Percentiles rank a stretch among this genome's conserved stretches.
Conservation (phyloP, 2,888 invertebrate species). For the Parnassius smintheus region DNA sequence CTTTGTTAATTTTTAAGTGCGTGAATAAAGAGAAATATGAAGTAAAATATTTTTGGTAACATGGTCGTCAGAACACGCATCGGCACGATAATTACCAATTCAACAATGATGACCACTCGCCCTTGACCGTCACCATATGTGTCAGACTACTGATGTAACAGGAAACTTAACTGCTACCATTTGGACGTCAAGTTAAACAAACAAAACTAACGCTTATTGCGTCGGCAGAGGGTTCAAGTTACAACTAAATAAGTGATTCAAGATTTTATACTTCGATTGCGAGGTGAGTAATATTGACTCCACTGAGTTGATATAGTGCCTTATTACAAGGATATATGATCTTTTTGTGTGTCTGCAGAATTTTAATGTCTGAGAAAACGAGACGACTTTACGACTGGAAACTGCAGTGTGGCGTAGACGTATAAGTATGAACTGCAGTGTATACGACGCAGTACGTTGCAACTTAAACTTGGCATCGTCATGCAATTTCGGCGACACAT, state of each 20-base stretch:
- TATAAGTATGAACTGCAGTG: no score
- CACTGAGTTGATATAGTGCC: not conserved
- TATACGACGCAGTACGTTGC: not conserved
- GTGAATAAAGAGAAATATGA: no score
- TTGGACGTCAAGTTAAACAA: not conserved
- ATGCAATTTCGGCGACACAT: conserved; percentile 5
- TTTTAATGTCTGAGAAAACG: conserved; percentile 10
- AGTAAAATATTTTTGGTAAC: no score
- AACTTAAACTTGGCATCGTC: conserved; percentile 1
- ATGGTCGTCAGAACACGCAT: not conserved
- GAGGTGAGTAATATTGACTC: conserved; percentile 1
- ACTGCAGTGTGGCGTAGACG: conserved; percentile 17
- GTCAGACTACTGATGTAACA: not conserved
- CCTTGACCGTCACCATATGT: conserved; percentile 24
- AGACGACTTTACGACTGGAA: conserved; percentile 4
- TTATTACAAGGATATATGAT: conserved; percentile 3
- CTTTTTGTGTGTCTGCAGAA: conserved; percentile 4
- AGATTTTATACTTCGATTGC: not conserved
- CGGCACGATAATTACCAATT: conserved; percentile 5
- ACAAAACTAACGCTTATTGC: not conserved
- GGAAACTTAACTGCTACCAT: not conserved
- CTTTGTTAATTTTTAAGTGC: no score
- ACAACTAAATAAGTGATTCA: not conserved
- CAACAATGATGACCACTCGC: conserved; percentile 14
- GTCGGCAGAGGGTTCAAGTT: conserved; percentile 8